A percentile compares a stretch with the other conserved stretches of the same genome.
These are phyloP conservation scores for Bos indicus DNA, from an alignment of 2,113 vertebrate genomes.

Conservation along the genomic window DNA sequence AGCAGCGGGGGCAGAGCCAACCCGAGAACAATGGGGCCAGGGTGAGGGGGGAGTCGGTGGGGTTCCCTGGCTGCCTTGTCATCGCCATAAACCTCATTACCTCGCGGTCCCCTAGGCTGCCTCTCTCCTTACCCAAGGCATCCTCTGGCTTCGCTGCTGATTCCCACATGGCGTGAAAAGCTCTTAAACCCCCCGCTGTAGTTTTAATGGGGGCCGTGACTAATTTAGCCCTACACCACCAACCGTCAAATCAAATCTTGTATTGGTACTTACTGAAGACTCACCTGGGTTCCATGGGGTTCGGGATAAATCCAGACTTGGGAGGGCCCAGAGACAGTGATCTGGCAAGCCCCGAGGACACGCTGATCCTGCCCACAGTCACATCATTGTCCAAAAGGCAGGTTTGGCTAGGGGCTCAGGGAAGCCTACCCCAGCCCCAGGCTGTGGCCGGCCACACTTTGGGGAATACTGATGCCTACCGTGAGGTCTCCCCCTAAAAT, in stretches of 20 bases:
- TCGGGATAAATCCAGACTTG: constrained; percentile 39
- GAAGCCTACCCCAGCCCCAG: background rate
- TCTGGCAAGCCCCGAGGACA: background rate
- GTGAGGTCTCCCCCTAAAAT: background rate
- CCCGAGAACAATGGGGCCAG: constrained; percentile 57
- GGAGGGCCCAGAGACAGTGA: background rate
- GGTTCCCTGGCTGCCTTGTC: constrained; percentile 68
- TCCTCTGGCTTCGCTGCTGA: constrained; percentile 60
- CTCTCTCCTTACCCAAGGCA: constrained; percentile 71
- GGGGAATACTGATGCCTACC: background rate
- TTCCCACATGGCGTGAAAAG: constrained; percentile 71
- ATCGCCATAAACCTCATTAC: constrained; percentile 73
- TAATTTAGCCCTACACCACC: constrained; percentile 72
- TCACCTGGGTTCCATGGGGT: constrained; percentile 67
- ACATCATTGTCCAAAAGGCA: background rate
- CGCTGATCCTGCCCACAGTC: fast-evolving
- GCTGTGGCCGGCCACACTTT: background rate
- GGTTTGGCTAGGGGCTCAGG: background rate
- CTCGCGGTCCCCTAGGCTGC: constrained; percentile 66
- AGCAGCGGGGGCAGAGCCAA: constrained; percentile 14
- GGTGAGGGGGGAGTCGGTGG: constrained; percentile 44
- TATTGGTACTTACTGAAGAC: constrained; percentile 59
- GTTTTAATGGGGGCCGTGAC: constrained; percentile 76
- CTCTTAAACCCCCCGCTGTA: constrained; percentile 73
- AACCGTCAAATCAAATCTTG: constrained; percentile 73